Conservation (phyloP, 2,113 vertebrate species). For the Puffinus mauretanicus region DNA sequence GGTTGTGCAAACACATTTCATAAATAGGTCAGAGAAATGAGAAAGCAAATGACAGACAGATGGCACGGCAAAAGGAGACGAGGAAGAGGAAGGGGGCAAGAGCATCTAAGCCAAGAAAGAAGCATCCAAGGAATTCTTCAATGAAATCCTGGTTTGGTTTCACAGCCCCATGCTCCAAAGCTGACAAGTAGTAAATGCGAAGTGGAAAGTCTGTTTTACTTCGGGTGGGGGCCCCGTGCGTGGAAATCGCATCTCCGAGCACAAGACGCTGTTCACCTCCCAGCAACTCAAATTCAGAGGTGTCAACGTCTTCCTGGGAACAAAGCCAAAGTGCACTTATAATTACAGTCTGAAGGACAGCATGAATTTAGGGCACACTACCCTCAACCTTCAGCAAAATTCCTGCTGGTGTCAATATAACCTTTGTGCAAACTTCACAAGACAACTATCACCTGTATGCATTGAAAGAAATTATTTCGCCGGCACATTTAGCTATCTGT, state of each 20-base stretch:
- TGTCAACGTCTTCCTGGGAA: background rate
- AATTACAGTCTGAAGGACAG: background rate
- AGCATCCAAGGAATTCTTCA: background rate
- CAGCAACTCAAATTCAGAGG: background rate
- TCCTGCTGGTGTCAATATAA: background rate
- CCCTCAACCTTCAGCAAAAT: background rate
- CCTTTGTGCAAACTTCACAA: background rate
- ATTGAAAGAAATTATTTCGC: background rate
- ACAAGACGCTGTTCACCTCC: background rate
- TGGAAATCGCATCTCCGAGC: background rate
- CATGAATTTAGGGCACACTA: background rate
- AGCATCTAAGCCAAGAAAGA: background rate
- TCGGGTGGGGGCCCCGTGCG: accelerated
- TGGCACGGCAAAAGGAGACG: background rate
- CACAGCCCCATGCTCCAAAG: background rate
- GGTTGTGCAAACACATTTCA: background rate
- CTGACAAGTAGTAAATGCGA: background rate
- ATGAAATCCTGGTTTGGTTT: background rate
- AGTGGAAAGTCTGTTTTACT: background rate
- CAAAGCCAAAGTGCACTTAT: background rate
- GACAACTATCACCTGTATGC: background rate
- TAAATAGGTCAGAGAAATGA: slow-evolving; percentile 35
- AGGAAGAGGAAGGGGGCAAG: background rate
- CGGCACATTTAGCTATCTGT: accelerated
- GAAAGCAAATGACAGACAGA: slow-evolving; percentile 31